Percentiles rank a stretch among this genome's conserved stretches.
These are phyloP conservation scores for Tenodera sinensis DNA, from an alignment of 2,888 invertebrate genomes.

Conservation along the genomic window DNA sequence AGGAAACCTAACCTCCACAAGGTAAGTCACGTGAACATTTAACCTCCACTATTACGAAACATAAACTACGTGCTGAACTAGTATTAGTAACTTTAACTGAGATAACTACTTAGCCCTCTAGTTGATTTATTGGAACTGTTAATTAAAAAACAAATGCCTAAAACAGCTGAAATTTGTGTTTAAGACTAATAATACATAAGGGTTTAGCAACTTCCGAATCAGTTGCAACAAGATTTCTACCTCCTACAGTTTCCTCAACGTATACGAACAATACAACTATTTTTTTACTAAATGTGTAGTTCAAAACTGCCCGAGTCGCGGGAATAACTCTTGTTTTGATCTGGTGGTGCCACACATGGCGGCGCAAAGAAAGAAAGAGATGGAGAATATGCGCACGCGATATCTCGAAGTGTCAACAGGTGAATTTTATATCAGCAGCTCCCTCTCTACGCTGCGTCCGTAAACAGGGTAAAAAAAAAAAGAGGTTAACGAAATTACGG, in stretches of 20 bases:
- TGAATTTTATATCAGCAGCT: slow-evolving; percentile 19
- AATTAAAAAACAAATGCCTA: too few species aligned
- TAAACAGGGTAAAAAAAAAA: background rate
- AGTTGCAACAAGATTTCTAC: too few species aligned
- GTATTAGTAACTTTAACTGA: too few species aligned
- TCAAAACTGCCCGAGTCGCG: background rate
- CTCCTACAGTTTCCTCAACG: too few species aligned
- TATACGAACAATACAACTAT: too few species aligned
- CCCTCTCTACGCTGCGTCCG: background rate
- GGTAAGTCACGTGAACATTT: slow-evolving; percentile 1
- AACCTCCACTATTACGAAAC: background rate
- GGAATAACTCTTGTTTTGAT: background rate
- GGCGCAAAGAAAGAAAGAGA: background rate
- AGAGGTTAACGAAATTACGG: background rate
- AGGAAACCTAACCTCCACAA: slow-evolving; percentile 24
- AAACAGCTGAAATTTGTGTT: too few species aligned
- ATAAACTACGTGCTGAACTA: too few species aligned
- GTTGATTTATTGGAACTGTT: too few species aligned
- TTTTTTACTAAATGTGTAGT: too few species aligned
- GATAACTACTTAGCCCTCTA: too few species aligned
- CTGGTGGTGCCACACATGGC: background rate
- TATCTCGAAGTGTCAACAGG: slow-evolving; percentile 18
- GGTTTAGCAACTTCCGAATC: too few species aligned
- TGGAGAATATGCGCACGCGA: background rate
- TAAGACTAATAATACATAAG: too few species aligned